Conservation (phyloP, 2,888 invertebrate species). For the Trachelus troglodyta region DNA sequence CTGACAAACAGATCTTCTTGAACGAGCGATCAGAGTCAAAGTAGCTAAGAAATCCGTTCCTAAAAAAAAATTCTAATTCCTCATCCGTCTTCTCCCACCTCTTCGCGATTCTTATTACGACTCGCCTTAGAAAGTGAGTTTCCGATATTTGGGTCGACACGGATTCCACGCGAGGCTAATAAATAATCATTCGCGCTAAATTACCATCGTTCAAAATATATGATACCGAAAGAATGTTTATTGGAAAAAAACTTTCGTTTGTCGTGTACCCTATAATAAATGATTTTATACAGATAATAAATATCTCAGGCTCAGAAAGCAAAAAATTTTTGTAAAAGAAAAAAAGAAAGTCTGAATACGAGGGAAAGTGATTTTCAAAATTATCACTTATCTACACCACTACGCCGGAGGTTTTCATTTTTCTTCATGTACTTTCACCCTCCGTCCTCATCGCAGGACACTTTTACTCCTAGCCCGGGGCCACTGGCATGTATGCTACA, state of each 20-base stretch:
- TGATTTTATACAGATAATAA: background rate
- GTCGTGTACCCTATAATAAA: too few relatives aligned
- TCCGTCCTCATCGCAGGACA: background rate
- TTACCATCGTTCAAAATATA: background rate
- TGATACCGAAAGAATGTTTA: background rate
- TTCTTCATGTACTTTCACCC: background rate
- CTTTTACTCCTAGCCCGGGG: background rate
- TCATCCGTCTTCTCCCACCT: conserved; percentile 19
- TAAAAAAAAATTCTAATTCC: background rate
- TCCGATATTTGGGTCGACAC: conserved; percentile 43
- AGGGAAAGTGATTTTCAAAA: background rate
- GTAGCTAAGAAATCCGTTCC: background rate
- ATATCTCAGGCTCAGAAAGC: background rate
- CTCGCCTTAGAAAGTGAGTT: conserved; percentile 46
- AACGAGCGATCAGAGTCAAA: background rate
- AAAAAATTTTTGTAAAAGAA: background rate
- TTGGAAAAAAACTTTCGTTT: too few relatives aligned
- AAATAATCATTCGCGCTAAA: background rate
- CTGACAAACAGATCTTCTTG: background rate
- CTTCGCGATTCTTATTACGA: conserved; percentile 25
- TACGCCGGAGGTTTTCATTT: background rate
- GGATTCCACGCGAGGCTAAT: background rate
- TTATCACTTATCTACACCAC: background rate
- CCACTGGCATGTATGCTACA: background rate
- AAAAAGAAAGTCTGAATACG: background rate